A percentile compares a stretch with the other conserved stretches of the same genome.
Evolutionary conservation across 2,888 invertebrate genomes (phyloP).

Genomic region (Melanophora roralis): DNA sequence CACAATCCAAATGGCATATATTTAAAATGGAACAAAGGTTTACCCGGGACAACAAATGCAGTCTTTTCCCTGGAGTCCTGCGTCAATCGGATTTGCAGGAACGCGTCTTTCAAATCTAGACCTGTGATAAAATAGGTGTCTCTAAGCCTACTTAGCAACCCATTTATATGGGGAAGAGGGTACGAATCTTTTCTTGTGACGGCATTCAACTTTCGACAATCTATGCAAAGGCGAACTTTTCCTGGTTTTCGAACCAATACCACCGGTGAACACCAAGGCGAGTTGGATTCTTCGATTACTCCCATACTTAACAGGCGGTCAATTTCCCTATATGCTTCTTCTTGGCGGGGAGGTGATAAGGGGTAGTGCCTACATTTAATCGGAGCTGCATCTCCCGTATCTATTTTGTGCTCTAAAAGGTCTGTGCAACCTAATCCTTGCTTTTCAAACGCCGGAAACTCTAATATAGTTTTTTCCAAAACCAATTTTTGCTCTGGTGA

Average conservation of each 20-base stretch:
- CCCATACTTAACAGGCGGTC: neutral
- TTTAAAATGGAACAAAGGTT: neutral
- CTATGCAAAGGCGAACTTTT: neutral
- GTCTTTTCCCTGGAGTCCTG: neutral
- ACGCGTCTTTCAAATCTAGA: neutral
- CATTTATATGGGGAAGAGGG: neutral
- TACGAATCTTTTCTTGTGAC: neutral
- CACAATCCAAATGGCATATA: neutral
- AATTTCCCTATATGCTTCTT: neutral
- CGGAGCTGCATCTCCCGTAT: neutral
- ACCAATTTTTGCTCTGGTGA: neutral
- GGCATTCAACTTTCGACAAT: neutral
- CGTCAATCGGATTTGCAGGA: neutral
- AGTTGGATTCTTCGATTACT: neutral
- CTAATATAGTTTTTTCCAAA: neutral
- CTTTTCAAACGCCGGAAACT: neutral
- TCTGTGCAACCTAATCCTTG: neutral
- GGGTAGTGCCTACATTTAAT: neutral
- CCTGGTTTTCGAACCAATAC: neutral
- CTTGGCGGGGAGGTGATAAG: neutral
- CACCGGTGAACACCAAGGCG: neutral
- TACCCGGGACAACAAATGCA: neutral
- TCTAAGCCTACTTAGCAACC: neutral
- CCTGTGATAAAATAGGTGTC: neutral
- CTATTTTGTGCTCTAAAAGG: neutral